Evolutionary conservation across 2,888 invertebrate genomes (phyloP), one percentile per base, ranked within the genome.

Genomic region (Diploptera punctata): DNA sequence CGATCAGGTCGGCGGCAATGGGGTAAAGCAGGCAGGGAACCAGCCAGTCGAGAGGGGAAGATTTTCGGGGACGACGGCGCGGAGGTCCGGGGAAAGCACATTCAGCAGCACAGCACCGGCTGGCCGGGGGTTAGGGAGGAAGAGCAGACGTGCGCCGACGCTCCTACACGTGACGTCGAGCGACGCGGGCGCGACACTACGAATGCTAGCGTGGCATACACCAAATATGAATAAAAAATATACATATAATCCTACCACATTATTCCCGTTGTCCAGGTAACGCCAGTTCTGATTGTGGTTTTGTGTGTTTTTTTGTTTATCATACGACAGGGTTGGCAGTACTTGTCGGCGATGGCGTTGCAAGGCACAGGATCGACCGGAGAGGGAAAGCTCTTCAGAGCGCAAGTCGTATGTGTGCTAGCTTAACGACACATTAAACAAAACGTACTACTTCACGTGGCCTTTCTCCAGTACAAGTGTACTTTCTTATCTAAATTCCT

Each of bases 131-230:
- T 44, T 44, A 47, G 44, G 57, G 0, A n/a, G 29, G 16, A 24
- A 24, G 26, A 16, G 31, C n/a, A 26, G 44, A 21, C 47, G 33
- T 31, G 65, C 65, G 65, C 65, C 43, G 47, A 47, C 44, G 47
- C 65, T 44, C 24, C 38, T 44, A 2, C 65, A 65, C 44, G 65
- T 65, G 65, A 65, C 62, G 33, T 62, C 65, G 47, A 24, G 65
- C 47, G 65, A 65, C 10, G 10, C 33, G 33, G 10, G 33, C 33
- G 33, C 33, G 33, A 5, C 33, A 33, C 33, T 33, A 10, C 5
- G 10, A 33, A 33, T 33, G n/a, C 33, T 33, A 33, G 57, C 57
- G 52, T 52, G 52, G 52, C 10, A 33, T 16, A 57, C 57, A 24
- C 57, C 5, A 24, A 21, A 57, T n/a, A 57, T 57, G 26, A 57